Base-by-base conservation (phyloP, 2,113 vertebrate species). In the Callipepla californica region DNA sequence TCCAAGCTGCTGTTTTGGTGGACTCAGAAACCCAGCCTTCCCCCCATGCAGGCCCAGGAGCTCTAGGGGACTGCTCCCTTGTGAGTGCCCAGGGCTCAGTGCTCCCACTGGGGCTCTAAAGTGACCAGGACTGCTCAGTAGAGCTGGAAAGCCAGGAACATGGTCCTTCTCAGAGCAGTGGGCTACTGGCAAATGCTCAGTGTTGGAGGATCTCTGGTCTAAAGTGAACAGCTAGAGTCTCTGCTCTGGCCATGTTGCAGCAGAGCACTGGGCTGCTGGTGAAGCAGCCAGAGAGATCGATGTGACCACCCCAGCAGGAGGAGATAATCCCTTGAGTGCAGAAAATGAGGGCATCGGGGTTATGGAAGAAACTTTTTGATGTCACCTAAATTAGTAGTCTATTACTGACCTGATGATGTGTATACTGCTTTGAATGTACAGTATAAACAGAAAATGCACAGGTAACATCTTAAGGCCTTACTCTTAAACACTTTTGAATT, bases 241-340 rank as follows among this genome's bases (percentile, higher is more conserved):
- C 75, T 34, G 38, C 23, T 61, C 38, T 36, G 62, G 12, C 22
- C 1, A 1, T 0, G 0, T 11, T 82, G 66, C 45, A 4, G 3
- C 13, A 36, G n/a, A 7, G 26, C 13, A 25, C 7, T 4, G 16
- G 59, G 59, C 44, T 30, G 19, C 58, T n/a, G 9, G 6, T 19
- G 48, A 19, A 76, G 0, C n/a, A 44, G 57, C 22, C 4, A 4
- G 4, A 7, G 19, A 16, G 28, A 22, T n/a, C 50, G 26, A 28
- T 62, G 17, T 3, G 1, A 22, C 20, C 0, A 0, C 9, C 21
- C n/a, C 2, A 1, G 2, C 1, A 1, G 2, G 4, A 8, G 9
- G 2, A 66, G 5, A 51, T 2, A 1, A 21, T 0, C 25, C 3
- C 12, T 21, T 0, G 0, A 1, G 13, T 22, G 12, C 30, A 87